phyloP scores from a whole-genome alignment of 2,888 invertebrate species.

The Hypercompe scribonia region DNA sequence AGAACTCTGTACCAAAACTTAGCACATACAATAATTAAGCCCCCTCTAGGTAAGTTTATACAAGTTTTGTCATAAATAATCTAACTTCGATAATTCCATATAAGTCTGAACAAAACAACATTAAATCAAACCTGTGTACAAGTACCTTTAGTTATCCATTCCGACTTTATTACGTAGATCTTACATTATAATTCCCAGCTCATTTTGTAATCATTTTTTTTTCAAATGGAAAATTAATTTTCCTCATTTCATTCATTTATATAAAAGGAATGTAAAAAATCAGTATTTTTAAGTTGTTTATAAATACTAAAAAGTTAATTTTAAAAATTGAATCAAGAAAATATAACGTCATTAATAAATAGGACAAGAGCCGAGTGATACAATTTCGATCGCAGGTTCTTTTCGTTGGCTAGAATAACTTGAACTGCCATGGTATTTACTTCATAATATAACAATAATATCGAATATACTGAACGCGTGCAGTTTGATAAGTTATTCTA shows the following conservation, averaged over 20 bases:
- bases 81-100: constrained; percentile 64
- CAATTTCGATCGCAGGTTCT: too few species aligned
- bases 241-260: too few species aligned
- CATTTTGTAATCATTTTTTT: not conserved
- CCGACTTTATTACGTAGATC: constrained; percentile 28
- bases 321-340: too few species aligned
- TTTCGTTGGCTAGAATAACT: too few species aligned
- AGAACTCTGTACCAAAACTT: not conserved
- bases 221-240: too few species aligned
- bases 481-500: too few species aligned
- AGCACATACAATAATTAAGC: constrained; percentile 42
- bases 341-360: too few species aligned
- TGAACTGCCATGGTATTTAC: too few species aligned
- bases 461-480: too few species aligned
- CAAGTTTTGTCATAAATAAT: constrained; percentile 67
- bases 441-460: too few species aligned
- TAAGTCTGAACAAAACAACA: constrained; percentile 61
- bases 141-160: constrained; percentile 39
- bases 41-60: constrained; percentile 39
- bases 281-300: not conserved
- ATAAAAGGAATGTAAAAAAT: not conserved
- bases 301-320: too few species aligned
- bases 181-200: constrained; percentile 11
- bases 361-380: too few species aligned
- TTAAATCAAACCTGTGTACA: constrained; percentile 61